A percentile compares a stretch with the other conserved stretches of the same genome.
Evolutionary conservation across 2,888 invertebrate genomes (phyloP).

Genomic region (Aporophyla nigra): DNA sequence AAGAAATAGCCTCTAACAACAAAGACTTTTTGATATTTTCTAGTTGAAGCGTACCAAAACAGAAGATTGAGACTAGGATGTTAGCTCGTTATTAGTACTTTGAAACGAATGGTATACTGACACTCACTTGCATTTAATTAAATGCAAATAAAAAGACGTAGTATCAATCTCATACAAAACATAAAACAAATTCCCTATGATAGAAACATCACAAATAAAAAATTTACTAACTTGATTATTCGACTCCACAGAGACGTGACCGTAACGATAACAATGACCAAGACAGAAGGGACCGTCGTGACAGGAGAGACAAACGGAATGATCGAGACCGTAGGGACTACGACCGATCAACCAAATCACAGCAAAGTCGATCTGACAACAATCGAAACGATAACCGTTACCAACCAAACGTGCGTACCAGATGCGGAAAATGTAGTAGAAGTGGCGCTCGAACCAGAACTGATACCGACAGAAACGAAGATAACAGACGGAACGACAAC

Average conservation of each 20-base stretch:
- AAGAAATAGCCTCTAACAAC: not conserved
- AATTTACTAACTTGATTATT: not conserved
- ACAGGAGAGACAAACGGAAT: not conserved
- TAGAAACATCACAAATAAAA: not conserved
- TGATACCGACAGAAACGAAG: not conserved
- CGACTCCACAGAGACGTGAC: slow-evolving; percentile 41
- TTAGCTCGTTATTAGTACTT: not conserved
- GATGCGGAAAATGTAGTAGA: not conserved
- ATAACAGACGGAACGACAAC: not conserved
- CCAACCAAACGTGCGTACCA: not conserved
- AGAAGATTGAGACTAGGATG: not conserved
- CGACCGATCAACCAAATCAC: slow-evolving; percentile 13
- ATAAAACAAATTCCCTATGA: not conserved
- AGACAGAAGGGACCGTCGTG: slow-evolving; percentile 4
- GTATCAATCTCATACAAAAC: not conserved
- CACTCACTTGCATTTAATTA: not conserved
- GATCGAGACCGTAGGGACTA: not conserved
- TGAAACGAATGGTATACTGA: not conserved
- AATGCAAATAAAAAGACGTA: too few relatives aligned
- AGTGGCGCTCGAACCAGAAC: not conserved
- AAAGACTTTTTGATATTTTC: not conserved
- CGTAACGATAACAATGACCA: slow-evolving; percentile 14
- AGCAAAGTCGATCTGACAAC: slow-evolving; percentile 10
- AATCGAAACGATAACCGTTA: slow-evolving; percentile 9
- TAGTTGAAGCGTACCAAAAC: not conserved